Evolutionary conservation across 2,888 invertebrate species (phyloP).

Genomic region (Colletes collaris): DNA sequence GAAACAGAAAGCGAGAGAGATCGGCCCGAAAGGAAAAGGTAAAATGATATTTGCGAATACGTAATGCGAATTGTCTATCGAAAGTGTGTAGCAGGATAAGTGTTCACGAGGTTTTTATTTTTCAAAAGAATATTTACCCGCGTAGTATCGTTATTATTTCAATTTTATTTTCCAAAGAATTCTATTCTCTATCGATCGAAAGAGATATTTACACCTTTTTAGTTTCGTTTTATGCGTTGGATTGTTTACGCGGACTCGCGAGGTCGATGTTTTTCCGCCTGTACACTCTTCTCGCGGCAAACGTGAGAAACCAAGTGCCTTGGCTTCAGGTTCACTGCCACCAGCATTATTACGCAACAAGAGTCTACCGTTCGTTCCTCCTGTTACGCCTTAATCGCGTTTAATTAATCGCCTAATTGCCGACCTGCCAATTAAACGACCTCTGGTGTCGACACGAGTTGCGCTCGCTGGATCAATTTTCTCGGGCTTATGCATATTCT

Average conservation of each 20-base stretch:
- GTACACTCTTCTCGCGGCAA: slow-evolving; percentile 33
- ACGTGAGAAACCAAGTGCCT: slow-evolving; percentile 68
- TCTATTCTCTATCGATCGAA: no score
- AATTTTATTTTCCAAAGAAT: no score
- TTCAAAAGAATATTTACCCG: no score
- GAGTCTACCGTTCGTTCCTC: slow-evolving; percentile 50
- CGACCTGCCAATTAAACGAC: slow-evolving; percentile 68
- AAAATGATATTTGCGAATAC: not conserved
- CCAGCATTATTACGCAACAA: slow-evolving; percentile 61
- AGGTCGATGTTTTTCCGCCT: slow-evolving; percentile 42
- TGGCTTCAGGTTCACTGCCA: slow-evolving; percentile 72
- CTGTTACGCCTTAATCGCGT: slow-evolving; percentile 65
- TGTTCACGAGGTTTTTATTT: not conserved
- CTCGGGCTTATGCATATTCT: slow-evolving; percentile 29
- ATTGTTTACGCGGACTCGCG: slow-evolving; percentile 10
- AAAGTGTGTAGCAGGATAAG: slow-evolving; percentile 8
- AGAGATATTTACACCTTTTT: no score
- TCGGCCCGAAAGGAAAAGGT: not conserved
- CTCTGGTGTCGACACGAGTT: slow-evolving; percentile 43
- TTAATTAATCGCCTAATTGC: slow-evolving; percentile 74
- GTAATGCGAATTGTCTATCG: slow-evolving; percentile 18
- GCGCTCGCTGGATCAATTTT: slow-evolving; percentile 39
- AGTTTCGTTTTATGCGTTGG: not conserved
- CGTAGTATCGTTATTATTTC: no score
- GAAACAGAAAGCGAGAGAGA: not conserved